Evolutionary conservation across 2,888 invertebrate species (phyloP), one percentile per base, ranked within the genome.

Genomic region (Pristionchus mayeri): DNA sequence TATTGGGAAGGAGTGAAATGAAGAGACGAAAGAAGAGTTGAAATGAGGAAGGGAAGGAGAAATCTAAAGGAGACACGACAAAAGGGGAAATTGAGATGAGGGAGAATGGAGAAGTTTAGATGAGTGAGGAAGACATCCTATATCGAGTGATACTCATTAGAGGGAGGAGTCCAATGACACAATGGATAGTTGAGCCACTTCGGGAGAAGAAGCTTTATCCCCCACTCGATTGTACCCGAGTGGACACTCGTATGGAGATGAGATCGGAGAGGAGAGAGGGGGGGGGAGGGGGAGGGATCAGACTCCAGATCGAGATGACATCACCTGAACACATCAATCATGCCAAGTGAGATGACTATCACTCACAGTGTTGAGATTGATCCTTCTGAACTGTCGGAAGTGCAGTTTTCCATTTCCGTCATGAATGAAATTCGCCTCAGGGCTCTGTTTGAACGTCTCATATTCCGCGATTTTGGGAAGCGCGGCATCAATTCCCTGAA

Each of bases 391-490:
- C n/a, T 83, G 83, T 50, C 83, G 18, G 67, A 83, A 83, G 50
- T 83, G 71, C 3, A 83, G 30, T 50, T 52, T 83, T 30, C 83
- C 83, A 30, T 67, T 63, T 44, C 67, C 83, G 37, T 83, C 67
- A 34, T 71, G 83, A 21, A 83, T 63, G 83, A 83, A 83, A 52
- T 71, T 83, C 21, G 71, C 83, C 30, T 71, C 71, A 2, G 67
- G 50, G 50, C 52, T 83, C 37, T 83, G 83, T 37, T 83, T 83
- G 83, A 83, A 83, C 18, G 83, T 83, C 52, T 83, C 83, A 27
- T 83, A 83, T 37, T 83, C 83, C 16, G 83, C 83, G 52, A 83
- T 83, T 40, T 83, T 83, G 21, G 83, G 83, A 52, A 54, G 54
- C 34, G 50, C 34, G 7, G 63, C 50, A 30, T 67, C 83, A 21